phyloP scores from a whole-genome alignment of 2,797 vertebrate genomes.

The Gallirallus australis region DNA sequence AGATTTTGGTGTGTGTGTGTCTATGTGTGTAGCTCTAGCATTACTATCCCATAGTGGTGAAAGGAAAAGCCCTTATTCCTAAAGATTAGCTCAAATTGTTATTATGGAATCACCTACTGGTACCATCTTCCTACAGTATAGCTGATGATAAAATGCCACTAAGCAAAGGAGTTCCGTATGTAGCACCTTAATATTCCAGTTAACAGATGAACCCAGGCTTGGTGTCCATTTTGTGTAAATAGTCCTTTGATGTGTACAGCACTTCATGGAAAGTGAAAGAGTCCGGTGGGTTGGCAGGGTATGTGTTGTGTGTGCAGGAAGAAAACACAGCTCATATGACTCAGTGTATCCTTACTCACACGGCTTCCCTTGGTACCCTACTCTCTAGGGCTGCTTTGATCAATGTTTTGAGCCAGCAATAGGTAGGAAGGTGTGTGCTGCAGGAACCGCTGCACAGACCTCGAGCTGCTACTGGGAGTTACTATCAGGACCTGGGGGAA shows the following conservation, averaged over 20 bases:
- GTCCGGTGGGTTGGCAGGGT: neutral
- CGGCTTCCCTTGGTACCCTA: neutral
- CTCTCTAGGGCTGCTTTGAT: neutral
- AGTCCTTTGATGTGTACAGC: neutral
- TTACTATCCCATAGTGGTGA: neutral
- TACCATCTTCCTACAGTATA: neutral
- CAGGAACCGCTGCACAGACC: neutral
- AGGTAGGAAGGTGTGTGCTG: neutral
- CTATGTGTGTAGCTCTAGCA: neutral
- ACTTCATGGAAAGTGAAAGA: neutral
- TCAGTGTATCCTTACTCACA: neutral
- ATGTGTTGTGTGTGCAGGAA: neutral
- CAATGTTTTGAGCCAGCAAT: neutral
- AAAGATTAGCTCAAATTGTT: neutral
- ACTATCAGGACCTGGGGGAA: neutral
- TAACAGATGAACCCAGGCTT: neutral
- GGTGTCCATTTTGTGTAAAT: neutral
- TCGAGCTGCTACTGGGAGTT: neutral
- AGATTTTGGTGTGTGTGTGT: neutral
- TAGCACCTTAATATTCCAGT: neutral
- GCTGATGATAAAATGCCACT: neutral
- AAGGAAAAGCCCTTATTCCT: neutral
- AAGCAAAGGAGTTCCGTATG: neutral
- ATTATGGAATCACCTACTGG: neutral
- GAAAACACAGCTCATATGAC: neutral